These are phyloP conservation scores for Misgurnus anguillicaudatus DNA, from an alignment of 2,113 vertebrate species.

Conservation along the genomic window DNA sequence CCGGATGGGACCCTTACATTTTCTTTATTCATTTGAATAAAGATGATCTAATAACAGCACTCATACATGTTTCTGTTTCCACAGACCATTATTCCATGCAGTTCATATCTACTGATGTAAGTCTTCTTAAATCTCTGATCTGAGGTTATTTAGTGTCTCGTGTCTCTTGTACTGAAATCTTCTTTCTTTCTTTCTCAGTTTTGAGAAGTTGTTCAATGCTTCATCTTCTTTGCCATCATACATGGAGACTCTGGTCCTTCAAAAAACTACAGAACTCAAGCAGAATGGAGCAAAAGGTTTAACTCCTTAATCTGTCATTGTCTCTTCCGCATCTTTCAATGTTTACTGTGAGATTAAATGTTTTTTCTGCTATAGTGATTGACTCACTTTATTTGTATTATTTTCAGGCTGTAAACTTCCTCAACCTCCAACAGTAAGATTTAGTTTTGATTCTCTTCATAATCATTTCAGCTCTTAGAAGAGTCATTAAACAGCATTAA, in stretches of 20 bases:
- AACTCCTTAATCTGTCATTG: background rate
- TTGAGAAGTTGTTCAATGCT: background rate
- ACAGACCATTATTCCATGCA: slow-evolving; percentile 16
- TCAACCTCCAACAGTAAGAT: slow-evolving; percentile 9
- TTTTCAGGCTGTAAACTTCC: background rate
- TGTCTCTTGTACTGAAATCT: background rate
- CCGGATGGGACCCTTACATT: too few species aligned
- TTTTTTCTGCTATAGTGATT: background rate
- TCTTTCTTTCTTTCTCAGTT: background rate
- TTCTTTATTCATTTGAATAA: background rate
- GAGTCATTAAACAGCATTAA: too few species aligned
- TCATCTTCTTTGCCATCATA: background rate
- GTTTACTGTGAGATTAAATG: too few species aligned
- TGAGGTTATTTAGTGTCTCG: background rate
- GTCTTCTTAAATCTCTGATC: background rate
- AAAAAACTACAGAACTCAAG: slow-evolving; percentile 1
- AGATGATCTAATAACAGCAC: background rate
- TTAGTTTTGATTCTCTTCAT: background rate
- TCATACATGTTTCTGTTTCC: background rate
- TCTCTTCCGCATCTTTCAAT: background rate
- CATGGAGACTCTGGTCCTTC: background rate
- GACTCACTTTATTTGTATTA: background rate
- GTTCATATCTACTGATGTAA: slow-evolving; percentile 35
- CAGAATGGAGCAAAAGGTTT: background rate
- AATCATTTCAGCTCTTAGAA: background rate